These are phyloP conservation scores for Valencia hispanica DNA, from an alignment of 2,797 vertebrate species.

Conservation along the genomic window DNA sequence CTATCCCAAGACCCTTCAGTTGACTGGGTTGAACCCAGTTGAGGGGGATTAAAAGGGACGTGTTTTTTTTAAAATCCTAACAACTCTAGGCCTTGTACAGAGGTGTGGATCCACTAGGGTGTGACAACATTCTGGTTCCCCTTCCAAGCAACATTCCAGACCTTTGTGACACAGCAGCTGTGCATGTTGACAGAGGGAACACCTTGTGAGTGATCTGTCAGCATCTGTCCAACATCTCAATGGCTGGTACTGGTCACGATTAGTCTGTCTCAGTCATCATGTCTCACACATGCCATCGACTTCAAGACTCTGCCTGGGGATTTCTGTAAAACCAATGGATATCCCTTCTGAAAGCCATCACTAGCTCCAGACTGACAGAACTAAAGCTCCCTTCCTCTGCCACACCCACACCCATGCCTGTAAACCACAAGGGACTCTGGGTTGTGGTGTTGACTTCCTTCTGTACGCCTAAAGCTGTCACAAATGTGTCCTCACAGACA, in stretches of 20 bases:
- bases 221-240: conserved; percentile 35
- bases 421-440: conserved; percentile 51
- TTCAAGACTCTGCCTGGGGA: conserved; percentile 30
- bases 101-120: conserved; percentile 62
- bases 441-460: conserved; percentile 76
- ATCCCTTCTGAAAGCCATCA: conserved; percentile 31
- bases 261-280: conserved; percentile 7
- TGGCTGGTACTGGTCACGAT: conserved; percentile 1
- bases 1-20: conserved; percentile 46
- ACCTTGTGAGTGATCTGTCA: conserved; percentile 47
- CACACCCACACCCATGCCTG: conserved; percentile 40
- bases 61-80: conserved; percentile 67
- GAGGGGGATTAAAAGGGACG: conserved; percentile 43
- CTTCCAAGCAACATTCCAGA: conserved; percentile 70
- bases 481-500: conserved; percentile 17
- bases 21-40: conserved; percentile 69
- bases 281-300: conserved; percentile 32
- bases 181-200: conserved; percentile 39
- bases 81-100: conserved; percentile 61
- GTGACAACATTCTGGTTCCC: conserved; percentile 61
- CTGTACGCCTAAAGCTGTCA: conserved; percentile 54
- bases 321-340: conserved; percentile 28
- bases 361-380: conserved; percentile 43
- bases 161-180: conserved; percentile 58
- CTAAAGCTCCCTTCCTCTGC: conserved; percentile 35